A percentile compares a stretch with the other conserved stretches of the same genome.
These are phyloP conservation scores for Proisotoma minuta DNA, from an alignment of 2,888 invertebrate species.

Conservation along the genomic window DNA sequence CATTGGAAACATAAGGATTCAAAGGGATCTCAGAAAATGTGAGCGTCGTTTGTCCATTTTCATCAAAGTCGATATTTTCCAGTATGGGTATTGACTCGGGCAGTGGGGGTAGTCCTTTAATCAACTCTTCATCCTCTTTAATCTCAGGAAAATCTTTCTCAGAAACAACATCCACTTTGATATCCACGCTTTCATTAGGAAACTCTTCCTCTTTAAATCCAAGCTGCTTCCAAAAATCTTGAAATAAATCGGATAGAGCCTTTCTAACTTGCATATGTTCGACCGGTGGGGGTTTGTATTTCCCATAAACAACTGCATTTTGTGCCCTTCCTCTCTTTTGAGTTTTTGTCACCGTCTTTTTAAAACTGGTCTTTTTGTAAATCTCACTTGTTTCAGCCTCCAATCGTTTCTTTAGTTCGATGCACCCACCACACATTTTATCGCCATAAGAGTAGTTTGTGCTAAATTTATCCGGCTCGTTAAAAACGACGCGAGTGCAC, in stretches of 20 bases:
- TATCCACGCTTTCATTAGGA: background rate
- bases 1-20: background rate
- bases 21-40: background rate
- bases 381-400: background rate
- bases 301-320: background rate
- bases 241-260: background rate
- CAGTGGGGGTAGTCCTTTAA: background rate
- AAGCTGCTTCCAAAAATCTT: background rate
- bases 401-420: background rate
- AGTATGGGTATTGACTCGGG: background rate
- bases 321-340: background rate
- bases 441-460: background rate
- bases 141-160: conserved; percentile 2
- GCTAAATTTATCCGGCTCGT: background rate
- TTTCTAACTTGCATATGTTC: background rate
- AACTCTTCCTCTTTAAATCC: background rate
- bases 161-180: background rate
- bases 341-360: background rate
- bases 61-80: conserved; percentile 1
- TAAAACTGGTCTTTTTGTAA: background rate
- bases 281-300: background rate
- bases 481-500: background rate
- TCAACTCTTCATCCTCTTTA: background rate
- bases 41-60: background rate
- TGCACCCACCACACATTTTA: background rate